Evolutionary conservation across 92 coral and sea anemone genomes (phyloP).

Genomic region (Blastomussa wellsi): DNA sequence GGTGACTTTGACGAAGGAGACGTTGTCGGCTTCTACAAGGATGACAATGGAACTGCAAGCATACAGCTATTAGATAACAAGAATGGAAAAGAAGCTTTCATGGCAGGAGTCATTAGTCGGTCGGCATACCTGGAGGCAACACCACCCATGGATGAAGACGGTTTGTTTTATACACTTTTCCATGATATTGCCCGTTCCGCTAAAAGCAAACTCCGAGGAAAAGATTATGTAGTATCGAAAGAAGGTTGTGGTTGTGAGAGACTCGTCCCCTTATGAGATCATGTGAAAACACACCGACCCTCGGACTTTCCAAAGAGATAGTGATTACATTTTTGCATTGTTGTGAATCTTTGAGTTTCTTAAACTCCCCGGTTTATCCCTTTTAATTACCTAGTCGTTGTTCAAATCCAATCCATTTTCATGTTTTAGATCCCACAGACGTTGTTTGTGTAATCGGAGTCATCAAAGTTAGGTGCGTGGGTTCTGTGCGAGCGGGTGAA

Average conservation of each 20-base stretch:
- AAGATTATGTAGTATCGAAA: background rate
- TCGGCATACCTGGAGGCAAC: slow-evolving; percentile 92
- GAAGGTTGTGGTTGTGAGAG: background rate
- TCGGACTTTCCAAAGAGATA: too few relatives aligned
- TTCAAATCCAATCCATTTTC: background rate
- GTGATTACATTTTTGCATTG: too few relatives aligned
- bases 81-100: slow-evolving; percentile 74
- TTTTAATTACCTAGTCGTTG: background rate
- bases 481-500: slow-evolving; percentile 92
- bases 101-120: slow-evolving; percentile 91
- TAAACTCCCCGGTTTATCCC: too few relatives aligned
- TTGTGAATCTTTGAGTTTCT: too few relatives aligned
- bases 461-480: slow-evolving; percentile 80
- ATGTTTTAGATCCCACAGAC: slow-evolving; percentile 59
- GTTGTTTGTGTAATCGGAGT: slow-evolving; percentile 98
- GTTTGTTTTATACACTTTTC: slow-evolving; percentile 6
- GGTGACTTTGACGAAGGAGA: slow-evolving; percentile 91
- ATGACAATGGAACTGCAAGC: slow-evolving; percentile 67
- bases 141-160: slow-evolving; percentile 45
- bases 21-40: slow-evolving; percentile 88
- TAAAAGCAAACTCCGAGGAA: background rate
- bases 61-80: slow-evolving; percentile 72
- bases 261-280: background rate
- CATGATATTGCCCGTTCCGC: background rate
- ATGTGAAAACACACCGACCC: too few relatives aligned